Percentiles rank a stretch among this genome's conserved stretches.
phyloP scores from a whole-genome alignment of 1,140 invertebrate species.

The Drosophila mojavensis region DNA sequence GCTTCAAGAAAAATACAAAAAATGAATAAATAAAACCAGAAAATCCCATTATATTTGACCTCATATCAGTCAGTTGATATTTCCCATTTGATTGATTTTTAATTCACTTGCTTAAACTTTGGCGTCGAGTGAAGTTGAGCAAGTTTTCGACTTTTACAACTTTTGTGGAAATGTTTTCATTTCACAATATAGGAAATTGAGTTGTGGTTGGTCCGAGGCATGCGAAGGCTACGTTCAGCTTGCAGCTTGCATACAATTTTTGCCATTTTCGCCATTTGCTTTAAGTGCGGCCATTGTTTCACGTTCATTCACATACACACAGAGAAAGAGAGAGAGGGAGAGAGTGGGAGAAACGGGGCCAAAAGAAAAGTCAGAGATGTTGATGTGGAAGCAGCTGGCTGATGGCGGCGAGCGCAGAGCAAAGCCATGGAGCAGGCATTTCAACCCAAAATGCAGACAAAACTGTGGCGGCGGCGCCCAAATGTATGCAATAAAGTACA shows the following conservation, averaged over 20 bases:
- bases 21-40: background rate
- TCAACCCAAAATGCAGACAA: slow-evolving; percentile 52
- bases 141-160: slow-evolving; percentile 16
- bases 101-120: background rate
- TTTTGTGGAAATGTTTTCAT: slow-evolving; percentile 39
- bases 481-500: slow-evolving; percentile 82
- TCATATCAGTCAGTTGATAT: no score
- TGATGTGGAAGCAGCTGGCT: slow-evolving; percentile 8
- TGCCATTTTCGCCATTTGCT: slow-evolving; percentile 81
- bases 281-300: slow-evolving; percentile 79
- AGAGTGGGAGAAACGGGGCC: slow-evolving; percentile 67
- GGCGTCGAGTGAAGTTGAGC: background rate
- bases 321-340: background rate
- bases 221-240: slow-evolving; percentile 22
- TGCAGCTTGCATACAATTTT: slow-evolving; percentile 77
- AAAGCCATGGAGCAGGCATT: slow-evolving; percentile 65
- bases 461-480: slow-evolving; percentile 57
- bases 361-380: slow-evolving; percentile 55
- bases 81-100: background rate
- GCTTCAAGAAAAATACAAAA: background rate
- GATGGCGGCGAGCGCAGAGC: slow-evolving; percentile 8
- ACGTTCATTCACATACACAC: slow-evolving; percentile 31
- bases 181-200: slow-evolving; percentile 1
- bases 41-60: no score
- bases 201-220: background rate